Base-by-base conservation (phyloP, 2,888 invertebrate species). In the Bombylius major region DNA sequence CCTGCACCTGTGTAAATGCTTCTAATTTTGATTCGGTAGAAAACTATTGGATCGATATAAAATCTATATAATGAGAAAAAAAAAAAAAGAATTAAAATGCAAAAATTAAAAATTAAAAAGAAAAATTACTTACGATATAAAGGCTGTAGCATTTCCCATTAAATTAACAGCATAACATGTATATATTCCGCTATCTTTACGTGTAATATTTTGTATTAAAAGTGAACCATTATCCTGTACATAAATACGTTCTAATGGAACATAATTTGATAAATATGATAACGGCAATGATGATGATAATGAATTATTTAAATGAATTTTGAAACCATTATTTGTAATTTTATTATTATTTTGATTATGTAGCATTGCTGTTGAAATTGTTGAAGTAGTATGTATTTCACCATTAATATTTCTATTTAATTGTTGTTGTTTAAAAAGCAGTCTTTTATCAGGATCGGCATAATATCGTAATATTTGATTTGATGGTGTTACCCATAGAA, bases 161-260 rank as follows among this genome's bases (percentile, higher is more conserved):
- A 89, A 84, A 76, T 94, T 94, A 65, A 86, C 82, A 47, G 89
- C 93, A 68, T 85, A 84, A 70, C 95, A 96, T 59, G 83, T 81
- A 76, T 95, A 96, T 36, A 82, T 76, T 54, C 94, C 94, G 64
- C 87, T 86, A 75, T 93, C 92, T 67, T 84, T 82, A 62, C 88
- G 80, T 47, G 84, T 82, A 57, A 88, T 79, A 62, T 82, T 79
- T 56, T 77, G 77, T 60, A 94, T 84, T 63, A 82, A 80, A 56
- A 94, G 76, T 23, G 88, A 86, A 32, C 93, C 93, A 68, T 91
- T 87, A 34, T 84, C 82, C 50, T 86, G 77, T 45, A 91, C 61
- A 4, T 68, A 62, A 34, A 70, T 39, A 5, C 42, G 39, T 47
- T 54, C 53, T 11, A 12, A 9, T 5, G 36, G 39, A 42, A 13